phyloP scores from a whole-genome alignment of 2,888 invertebrate species.

The Plemyria rubiginata region DNA sequence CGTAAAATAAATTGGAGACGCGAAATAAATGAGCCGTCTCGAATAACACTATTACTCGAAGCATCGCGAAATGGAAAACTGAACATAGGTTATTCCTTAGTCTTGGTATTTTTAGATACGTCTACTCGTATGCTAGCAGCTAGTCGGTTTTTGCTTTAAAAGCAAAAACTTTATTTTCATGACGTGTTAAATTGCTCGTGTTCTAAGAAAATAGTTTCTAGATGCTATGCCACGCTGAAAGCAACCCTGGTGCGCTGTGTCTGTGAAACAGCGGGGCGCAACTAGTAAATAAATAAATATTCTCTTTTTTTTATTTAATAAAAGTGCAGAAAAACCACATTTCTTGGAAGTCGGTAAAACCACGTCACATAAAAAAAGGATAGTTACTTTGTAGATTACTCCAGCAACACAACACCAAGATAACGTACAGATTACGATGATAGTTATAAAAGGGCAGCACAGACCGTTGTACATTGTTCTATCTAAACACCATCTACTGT shows the following conservation, averaged over 20 bases:
- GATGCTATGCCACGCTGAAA: no score
- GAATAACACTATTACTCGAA: conserved; percentile 28
- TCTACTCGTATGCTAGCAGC: no score
- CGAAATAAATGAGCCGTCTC: conserved; percentile 35
- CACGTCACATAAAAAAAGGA: not conserved
- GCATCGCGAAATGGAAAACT: conserved; percentile 17
- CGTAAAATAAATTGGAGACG: conserved; percentile 36
- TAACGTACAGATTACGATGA: conserved; percentile 17
- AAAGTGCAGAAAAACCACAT: not conserved
- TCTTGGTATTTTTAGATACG: not conserved
- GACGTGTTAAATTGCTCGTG: no score
- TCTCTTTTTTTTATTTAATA: no score
- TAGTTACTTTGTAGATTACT: no score
- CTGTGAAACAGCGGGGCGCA: no score
- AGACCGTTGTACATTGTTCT: conserved; percentile 32
- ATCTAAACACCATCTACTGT: conserved; percentile 41
- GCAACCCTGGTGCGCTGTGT: no score
- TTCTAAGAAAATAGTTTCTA: no score
- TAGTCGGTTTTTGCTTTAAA: no score
- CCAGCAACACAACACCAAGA: not conserved
- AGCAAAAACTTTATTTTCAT: no score
- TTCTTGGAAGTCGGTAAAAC: not conserved
- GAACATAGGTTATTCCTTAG: not conserved
- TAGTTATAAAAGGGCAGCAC: conserved; percentile 19
- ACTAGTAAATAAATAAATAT: no score